Evolutionary conservation across 2,797 vertebrate genomes (phyloP), one percentile per base, ranked within the genome.

Genomic region (Urocyon cinereoargenteus): DNA sequence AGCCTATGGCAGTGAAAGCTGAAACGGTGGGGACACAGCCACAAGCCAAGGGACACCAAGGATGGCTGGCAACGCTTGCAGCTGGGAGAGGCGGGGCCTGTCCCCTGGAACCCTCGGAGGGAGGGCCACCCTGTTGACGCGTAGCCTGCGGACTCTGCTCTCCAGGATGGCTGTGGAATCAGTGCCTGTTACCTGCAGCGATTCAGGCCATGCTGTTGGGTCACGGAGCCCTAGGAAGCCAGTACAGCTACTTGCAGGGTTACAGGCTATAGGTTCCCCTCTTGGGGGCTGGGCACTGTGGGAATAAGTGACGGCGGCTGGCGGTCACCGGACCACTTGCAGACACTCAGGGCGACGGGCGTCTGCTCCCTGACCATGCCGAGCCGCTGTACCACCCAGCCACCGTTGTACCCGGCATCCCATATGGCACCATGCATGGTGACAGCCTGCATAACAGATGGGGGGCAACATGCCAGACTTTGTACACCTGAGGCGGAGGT

Each of bases 361-460:
- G 7, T 55, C 55, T 11, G 34, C n/a, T 81, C 77, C 22, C 34
- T 16, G 26, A 2, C 14, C n/a, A 57, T 2, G 7, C 26, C 22
- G 0, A 14, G 53, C n/a, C 2, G 78, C 78, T 1, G n/a, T 13
- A 5, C 19, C 4, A 4, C 53, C 21, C 22, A 15, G 53, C n/a
- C 53, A 16, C 22, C 14, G 34, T 26, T 5, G 22, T 22, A 22
- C 13, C 55, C 4, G 0, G 34, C 22, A 34, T 22, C 31, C 55
- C n/a, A 24, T 11, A 6, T 2, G 77, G 55, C 22, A 16, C 73
- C 4, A 0, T 3, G 36, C 70, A 5, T 6, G 36, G 70, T 3
- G 18, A 78, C 49, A 53, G 9, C 75, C 18, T 15, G 28, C 13
- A 10, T 16, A 4, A 15, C 55, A 15, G 22, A 36, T 8, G n/a